Conservation (phyloP, 2,113 vertebrate genomes). For the Sapajus apella region DNA sequence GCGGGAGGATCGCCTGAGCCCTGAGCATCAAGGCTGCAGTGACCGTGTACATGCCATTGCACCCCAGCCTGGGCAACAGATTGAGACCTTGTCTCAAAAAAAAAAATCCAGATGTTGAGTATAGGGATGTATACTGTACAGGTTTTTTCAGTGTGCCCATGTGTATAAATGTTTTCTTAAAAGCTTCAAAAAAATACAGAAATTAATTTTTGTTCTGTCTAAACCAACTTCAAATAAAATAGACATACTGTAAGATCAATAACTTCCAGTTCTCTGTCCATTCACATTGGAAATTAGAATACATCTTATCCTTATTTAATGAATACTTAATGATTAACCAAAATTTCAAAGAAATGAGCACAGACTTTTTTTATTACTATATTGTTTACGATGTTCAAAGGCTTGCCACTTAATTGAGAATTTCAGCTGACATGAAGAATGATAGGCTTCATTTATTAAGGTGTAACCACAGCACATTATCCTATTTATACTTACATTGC, state of each 20-base stretch:
- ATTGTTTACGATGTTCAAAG: not conserved
- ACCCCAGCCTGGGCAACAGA: no score
- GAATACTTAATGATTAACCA: not conserved
- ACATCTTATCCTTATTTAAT: not conserved
- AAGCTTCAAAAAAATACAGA: constrained; percentile 2
- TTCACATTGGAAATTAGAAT: constrained; percentile 16
- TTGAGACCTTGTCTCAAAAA: no score
- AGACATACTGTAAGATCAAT: not conserved
- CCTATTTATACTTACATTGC: not conserved
- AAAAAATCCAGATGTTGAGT: not conserved
- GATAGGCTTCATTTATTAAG: constrained; percentile 20
- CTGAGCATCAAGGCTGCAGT: no score
- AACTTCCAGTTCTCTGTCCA: not conserved
- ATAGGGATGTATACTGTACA: not conserved
- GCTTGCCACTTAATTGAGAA: not conserved
- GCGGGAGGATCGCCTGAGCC: no score
- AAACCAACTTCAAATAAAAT: constrained; percentile 13
- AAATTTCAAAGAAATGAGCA: not conserved
- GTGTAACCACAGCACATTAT: not conserved
- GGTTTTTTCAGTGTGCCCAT: not conserved
- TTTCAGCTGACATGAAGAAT: not conserved
- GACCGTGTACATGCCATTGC: no score
- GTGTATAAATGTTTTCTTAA: constrained; percentile 10
- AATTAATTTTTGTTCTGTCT: constrained; percentile 27
- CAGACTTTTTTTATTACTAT: not conserved